phyloP scores from a whole-genome alignment of 2,797 vertebrate genomes.

The Trichosurus vulpecula region DNA sequence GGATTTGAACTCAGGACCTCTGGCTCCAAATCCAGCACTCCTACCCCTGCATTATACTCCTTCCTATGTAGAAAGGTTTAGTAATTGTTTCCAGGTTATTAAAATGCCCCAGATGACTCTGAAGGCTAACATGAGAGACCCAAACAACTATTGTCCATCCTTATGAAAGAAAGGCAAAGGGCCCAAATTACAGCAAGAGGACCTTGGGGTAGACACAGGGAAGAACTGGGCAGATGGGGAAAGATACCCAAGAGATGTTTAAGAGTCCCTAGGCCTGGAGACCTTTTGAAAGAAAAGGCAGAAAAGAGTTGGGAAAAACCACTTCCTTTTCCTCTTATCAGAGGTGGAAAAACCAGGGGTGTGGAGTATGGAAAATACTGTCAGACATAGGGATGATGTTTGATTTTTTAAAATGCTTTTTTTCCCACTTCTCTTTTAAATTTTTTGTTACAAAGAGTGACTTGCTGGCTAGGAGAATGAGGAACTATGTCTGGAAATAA shows the following conservation, averaged over 20 bases:
- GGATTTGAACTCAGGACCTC: background rate
- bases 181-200: background rate
- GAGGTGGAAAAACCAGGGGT: background rate
- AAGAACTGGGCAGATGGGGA: background rate
- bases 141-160: background rate
- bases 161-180: background rate
- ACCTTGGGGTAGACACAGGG: background rate
- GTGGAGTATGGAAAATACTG: background rate
- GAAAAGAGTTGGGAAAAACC: background rate
- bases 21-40: background rate
- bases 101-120: background rate
- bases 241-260: background rate
- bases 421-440: background rate
- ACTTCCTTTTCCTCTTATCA: background rate
- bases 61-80: background rate
- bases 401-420: background rate
- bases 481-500: background rate
- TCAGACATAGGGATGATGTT: background rate
- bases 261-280: background rate
- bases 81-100: constrained; percentile 25
- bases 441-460: background rate
- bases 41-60: background rate
- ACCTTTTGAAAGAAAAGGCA: background rate
- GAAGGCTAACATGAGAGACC: background rate
- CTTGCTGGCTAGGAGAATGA: background rate